Evolutionary conservation across 2,888 invertebrate genomes (phyloP), one percentile per base, ranked within the genome.

Genomic region (Microctonus hyperodae): DNA sequence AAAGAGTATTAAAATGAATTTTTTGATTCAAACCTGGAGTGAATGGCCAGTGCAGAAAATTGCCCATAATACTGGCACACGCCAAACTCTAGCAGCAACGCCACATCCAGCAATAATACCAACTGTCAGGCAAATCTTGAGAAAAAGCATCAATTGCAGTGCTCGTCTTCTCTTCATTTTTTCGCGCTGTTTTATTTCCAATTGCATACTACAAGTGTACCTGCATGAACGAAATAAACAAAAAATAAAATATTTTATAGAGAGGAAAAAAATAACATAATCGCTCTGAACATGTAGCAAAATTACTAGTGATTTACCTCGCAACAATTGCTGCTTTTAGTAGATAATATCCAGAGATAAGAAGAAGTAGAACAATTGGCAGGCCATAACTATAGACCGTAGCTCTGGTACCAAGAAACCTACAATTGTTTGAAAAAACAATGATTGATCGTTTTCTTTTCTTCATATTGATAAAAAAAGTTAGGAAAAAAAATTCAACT

Each of bases 201-300:
- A 81, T 75, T 89, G 88, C 86, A 89, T 86, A 73, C 87, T 87
- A 77, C 88, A 87, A 44, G 88, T 87, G 78, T 88, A 87, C 74
- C 88, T 85, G 61, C 55, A 33, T 20, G 33, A 11, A 57, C 9
- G 2, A n/a, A 23, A 25, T 23, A 25, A 11, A 23, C 23, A 23
- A 53, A 6, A 31, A 20, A 40, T 22, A 28, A 53, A 40, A n/a
- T 28, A 28, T 28, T 28, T 3, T 28, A 28, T 7, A 20, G 22
- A 28, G 3, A 20, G n/a, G 11, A 35, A 35, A 62, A 23, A 16
- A 16, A 33, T 55, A 53, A n/a, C n/a, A n/a, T n/a, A 37, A 31
- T 16, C 28, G 23, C 10, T 16, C 37, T 35, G n/a, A 28, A 3
- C 20, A 22, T 22, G 16, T 22, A 35, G n/a, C 44, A 10, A 50